Percentiles rank a stretch among this genome's conserved stretches.
Evolutionary conservation across 2,113 vertebrate species (phyloP).

Genomic region (Tricholaema leucomelas): DNA sequence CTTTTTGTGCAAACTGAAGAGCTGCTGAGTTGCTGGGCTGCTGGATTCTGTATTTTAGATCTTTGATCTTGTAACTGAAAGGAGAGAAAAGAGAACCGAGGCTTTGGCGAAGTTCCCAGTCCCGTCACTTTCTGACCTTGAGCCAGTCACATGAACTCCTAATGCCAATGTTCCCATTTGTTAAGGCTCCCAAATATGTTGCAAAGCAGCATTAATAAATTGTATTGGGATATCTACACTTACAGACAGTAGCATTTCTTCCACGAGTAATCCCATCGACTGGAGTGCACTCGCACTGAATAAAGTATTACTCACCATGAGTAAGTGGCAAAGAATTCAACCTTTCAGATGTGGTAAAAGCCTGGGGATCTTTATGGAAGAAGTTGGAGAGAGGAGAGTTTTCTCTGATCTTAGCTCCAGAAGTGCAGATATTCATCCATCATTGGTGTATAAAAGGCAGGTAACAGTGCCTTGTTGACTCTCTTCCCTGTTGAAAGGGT

Average conservation of each 20-base stretch:
- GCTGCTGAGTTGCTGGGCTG: neutral
- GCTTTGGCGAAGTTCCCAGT: conserved; percentile 41
- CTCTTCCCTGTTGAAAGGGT: neutral
- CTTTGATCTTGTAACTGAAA: neutral
- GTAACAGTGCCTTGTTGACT: neutral
- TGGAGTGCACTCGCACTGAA: neutral
- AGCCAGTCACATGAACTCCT: conserved; percentile 49
- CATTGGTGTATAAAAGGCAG: neutral
- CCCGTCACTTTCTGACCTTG: conserved; percentile 41
- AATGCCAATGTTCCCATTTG: conserved; percentile 57
- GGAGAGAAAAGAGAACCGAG: neutral
- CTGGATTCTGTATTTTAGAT: neutral
- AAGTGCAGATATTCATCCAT: neutral
- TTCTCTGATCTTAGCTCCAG: neutral
- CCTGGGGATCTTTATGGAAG: neutral
- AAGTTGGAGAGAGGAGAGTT: neutral
- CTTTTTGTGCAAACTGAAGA: neutral
- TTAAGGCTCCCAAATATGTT: neutral
- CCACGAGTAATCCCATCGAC: conserved; percentile 7
- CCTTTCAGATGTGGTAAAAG: neutral
- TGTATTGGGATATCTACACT: conserved; percentile 6
- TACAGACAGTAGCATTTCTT: neutral
- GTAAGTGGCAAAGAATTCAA: neutral
- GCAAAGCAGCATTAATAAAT: conserved; percentile 47
- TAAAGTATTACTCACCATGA: conserved; percentile 9